A percentile compares a stretch with the other conserved stretches of the same genome.
These are phyloP conservation scores for Caenorhabditis zanzibari DNA, from an alignment of 2,888 invertebrate genomes.

Conservation along the genomic window DNA sequence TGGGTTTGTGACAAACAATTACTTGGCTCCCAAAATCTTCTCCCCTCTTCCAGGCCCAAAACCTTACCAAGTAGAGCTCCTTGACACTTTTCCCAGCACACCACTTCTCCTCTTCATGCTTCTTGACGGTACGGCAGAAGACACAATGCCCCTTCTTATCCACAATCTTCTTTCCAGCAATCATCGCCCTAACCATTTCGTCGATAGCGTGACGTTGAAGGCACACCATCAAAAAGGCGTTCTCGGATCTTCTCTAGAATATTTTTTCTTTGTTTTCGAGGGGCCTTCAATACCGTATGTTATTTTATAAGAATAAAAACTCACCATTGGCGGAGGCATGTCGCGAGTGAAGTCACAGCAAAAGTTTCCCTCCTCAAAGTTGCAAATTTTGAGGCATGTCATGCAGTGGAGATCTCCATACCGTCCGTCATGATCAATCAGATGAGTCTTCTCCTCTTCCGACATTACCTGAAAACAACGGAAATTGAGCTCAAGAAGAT, in stretches of 20 bases:
- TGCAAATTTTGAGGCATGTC: conserved; percentile 21
- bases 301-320: background rate
- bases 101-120: conserved; percentile 20
- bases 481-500: background rate
- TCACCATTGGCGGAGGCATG: background rate
- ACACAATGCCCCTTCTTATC: conserved; percentile 16
- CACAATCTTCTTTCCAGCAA: conserved; percentile 16
- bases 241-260: conserved; percentile 10
- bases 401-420: conserved; percentile 34
- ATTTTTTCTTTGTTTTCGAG: no score
- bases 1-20: no score
- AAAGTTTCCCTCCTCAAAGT: background rate
- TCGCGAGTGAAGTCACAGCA: background rate
- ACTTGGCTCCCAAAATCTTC: no score
- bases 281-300: no score
- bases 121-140: conserved; percentile 24
- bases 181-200: conserved; percentile 9
- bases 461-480: background rate
- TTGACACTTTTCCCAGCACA: conserved; percentile 7
- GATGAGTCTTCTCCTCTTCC: background rate
- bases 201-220: conserved; percentile 9
- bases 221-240: conserved; percentile 21
- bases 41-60: no score
- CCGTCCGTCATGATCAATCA: background rate
- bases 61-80: conserved; percentile 28